These are phyloP conservation scores for Astatoreochromis straeleni DNA, from an alignment of 2,113 vertebrate species.

Conservation along the genomic window DNA sequence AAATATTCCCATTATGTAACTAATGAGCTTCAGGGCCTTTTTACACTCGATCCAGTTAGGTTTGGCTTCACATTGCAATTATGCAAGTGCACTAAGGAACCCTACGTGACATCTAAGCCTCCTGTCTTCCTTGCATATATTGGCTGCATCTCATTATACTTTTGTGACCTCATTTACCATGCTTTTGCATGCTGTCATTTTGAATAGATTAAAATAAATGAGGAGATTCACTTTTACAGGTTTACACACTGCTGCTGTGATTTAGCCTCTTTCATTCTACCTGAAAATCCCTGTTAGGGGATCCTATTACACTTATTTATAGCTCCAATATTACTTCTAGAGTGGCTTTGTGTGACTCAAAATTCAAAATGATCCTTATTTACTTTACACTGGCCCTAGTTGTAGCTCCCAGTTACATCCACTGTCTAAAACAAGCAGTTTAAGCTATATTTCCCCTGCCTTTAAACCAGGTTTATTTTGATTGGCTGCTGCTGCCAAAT, in stretches of 20 bases:
- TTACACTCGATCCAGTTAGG: not conserved
- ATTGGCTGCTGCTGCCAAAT: not conserved
- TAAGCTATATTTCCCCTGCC: accelerated
- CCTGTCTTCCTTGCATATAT: not conserved
- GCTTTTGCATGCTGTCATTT: not conserved
- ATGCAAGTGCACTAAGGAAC: not conserved
- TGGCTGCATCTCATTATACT: accelerated
- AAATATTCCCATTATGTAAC: not conserved
- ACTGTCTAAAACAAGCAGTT: accelerated
- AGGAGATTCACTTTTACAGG: not conserved
- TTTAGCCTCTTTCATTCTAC: not conserved
- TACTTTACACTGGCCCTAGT: not conserved
- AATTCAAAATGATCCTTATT: not conserved
- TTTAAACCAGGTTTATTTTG: not conserved
- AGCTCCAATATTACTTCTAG: accelerated
- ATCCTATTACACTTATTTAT: not conserved
- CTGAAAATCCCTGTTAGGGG: not conserved
- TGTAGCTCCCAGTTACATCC: not conserved
- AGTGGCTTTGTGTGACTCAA: not conserved
- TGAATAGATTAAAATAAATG: not conserved
- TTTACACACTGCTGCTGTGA: not conserved
- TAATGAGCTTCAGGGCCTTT: not conserved
- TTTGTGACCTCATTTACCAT: not conserved
- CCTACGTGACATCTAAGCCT: not conserved
- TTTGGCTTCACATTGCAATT: not conserved